phyloP scores from a whole-genome alignment of 2,797 vertebrate species.

The Harpagifer antarcticus region DNA sequence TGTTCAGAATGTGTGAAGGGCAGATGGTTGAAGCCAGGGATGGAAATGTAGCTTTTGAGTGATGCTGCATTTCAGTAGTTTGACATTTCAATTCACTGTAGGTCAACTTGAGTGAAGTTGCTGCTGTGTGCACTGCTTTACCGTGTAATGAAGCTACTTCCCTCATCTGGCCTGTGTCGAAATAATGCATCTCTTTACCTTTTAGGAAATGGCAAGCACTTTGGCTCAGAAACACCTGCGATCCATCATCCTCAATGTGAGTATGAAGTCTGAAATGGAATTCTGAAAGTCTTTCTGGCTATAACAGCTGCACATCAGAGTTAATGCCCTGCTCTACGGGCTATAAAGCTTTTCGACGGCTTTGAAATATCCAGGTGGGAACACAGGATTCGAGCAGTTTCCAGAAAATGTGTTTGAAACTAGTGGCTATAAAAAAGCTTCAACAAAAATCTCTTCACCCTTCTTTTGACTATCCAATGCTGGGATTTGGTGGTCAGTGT shows the following conservation, averaged over 20 bases:
- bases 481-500: neutral
- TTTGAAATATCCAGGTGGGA: constrained; percentile 18
- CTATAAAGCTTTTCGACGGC: constrained; percentile 2
- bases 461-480: neutral
- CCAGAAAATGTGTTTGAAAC: neutral
- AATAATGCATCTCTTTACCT: constrained; percentile 58
- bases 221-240: constrained; percentile 97
- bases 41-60: constrained; percentile 26
- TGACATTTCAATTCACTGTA: constrained; percentile 4
- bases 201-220: constrained; percentile 96
- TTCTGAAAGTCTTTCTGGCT: constrained; percentile 3
- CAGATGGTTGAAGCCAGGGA: constrained; percentile 21
- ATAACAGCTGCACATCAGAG: neutral
- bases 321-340: neutral
- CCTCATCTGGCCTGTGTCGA: constrained; percentile 36
- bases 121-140: neutral
- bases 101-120: constrained; percentile 15
- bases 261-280: constrained; percentile 65
- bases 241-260: constrained; percentile 92
- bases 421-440: neutral
- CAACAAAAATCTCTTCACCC: neutral
- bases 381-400: constrained; percentile 11
- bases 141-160: constrained; percentile 27
- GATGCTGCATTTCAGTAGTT: constrained; percentile 17
- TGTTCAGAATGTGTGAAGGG: constrained; percentile 17